These are phyloP conservation scores for Microctenopoma steveboyesi DNA, from an alignment of 2,797 vertebrate species.

Conservation along the genomic window DNA sequence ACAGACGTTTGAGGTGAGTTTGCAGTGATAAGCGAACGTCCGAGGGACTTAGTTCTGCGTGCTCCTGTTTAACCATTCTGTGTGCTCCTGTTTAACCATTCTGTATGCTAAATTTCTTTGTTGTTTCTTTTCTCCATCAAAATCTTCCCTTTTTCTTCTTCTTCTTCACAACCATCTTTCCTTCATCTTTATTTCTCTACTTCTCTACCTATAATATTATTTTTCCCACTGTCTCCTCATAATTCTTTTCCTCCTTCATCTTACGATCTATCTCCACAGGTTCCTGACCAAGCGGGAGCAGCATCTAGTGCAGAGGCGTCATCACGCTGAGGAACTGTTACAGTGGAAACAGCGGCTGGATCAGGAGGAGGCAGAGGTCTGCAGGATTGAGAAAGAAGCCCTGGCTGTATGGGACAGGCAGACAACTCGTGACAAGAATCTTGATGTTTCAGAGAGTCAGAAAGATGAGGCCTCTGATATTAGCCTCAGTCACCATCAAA, in stretches of 20 bases:
- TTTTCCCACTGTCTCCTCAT: slow-evolving; percentile 25
- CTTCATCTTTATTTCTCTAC: slow-evolving; percentile 8
- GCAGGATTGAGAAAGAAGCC: slow-evolving; percentile 92
- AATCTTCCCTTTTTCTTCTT: neutral
- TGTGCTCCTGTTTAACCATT: slow-evolving; percentile 44
- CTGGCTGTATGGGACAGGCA: slow-evolving; percentile 90
- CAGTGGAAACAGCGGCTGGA: slow-evolving; percentile 95
- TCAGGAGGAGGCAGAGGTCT: slow-evolving; percentile 92
- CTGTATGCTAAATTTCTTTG: slow-evolving; percentile 44
- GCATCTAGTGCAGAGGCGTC: slow-evolving; percentile 93
- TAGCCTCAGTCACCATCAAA: slow-evolving; percentile 59
- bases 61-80: slow-evolving; percentile 43
- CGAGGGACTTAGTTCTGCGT: slow-evolving; percentile 57
- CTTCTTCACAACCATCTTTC: neutral
- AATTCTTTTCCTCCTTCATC: slow-evolving; percentile 29
- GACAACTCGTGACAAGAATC: slow-evolving; percentile 66
- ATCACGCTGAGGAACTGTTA: slow-evolving; percentile 92
- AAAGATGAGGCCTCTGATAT: slow-evolving; percentile 81
- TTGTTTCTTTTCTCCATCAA: slow-evolving; percentile 37
- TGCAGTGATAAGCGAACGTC: slow-evolving; percentile 53
- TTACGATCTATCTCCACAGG: slow-evolving; percentile 71
- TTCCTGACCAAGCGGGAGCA: slow-evolving; percentile 97
- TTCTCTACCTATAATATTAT: neutral
- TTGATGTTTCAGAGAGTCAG: slow-evolving; percentile 47
- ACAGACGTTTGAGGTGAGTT: slow-evolving; percentile 63